A percentile compares a stretch with the other conserved stretches of the same genome.
These are phyloP conservation scores for Stomorhina lunata DNA, from an alignment of 2,888 invertebrate species.

Conservation along the genomic window DNA sequence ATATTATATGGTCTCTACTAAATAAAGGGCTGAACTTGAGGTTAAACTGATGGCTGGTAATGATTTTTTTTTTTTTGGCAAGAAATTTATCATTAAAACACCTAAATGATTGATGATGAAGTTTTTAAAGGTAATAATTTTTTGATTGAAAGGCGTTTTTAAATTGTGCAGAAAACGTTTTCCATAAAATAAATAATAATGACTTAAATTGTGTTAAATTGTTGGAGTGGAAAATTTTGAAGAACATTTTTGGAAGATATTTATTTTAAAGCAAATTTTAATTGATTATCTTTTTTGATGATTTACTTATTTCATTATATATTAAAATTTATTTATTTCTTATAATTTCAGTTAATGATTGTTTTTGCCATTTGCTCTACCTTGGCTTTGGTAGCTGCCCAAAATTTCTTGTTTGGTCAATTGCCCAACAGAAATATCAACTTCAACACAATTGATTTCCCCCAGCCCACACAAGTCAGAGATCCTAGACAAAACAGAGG, in stretches of 20 bases:
- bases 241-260: neutral
- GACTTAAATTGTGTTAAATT: neutral
- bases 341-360: slow-evolving; percentile 75
- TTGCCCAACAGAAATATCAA: slow-evolving; percentile 72
- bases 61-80: slow-evolving; percentile 57
- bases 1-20: slow-evolving; percentile 15
- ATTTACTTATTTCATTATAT: neutral
- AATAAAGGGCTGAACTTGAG: slow-evolving; percentile 49
- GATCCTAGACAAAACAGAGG: slow-evolving; percentile 80
- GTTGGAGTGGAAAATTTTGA: neutral
- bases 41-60: slow-evolving; percentile 58
- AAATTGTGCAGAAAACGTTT: too few relatives aligned
- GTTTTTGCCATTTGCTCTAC: slow-evolving; percentile 76
- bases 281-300: neutral
- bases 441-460: slow-evolving; percentile 72
- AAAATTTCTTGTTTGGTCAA: slow-evolving; percentile 76
- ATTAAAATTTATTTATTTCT: slow-evolving; percentile 41
- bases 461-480: slow-evolving; percentile 71
- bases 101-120: neutral
- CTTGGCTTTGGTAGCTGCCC: slow-evolving; percentile 76
- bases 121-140: slow-evolving; percentile 2
- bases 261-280: slow-evolving; percentile 19
- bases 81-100: slow-evolving; percentile 53
- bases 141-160: neutral
- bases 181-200: neutral